Base-by-base conservation (phyloP, 2,888 invertebrate species). In the Ceriagrion tenellum region DNA sequence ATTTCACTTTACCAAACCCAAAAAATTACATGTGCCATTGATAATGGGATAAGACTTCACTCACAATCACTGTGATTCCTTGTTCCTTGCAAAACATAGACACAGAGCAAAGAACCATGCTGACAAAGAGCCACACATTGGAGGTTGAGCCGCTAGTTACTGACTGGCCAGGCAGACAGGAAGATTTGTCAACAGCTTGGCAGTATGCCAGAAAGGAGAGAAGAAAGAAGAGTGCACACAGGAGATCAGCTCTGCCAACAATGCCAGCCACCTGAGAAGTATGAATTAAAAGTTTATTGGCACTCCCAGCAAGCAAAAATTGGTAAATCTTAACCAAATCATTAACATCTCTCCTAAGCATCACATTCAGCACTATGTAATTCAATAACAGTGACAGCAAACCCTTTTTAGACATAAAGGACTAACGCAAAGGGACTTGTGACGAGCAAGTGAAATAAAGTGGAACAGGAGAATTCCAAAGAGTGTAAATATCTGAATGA, bases 11-110 rank as follows among this genome's bases (percentile, higher is more conserved):
- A 2, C 47, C 47, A 47, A 47, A 8, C 47, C 47, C 2, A 4
- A 8, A 47, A 47, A 47, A 47, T 47, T 47, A 47, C 47, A 47
- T 2, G 47, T 4, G 2, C 8, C 47, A 69, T 6, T 69, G 10
- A 69, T 2, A 10, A 69, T 20, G 69, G 4, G 16, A 3, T 26
- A 69, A 69, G 69, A 26, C 18, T n/a, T 59, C 95, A 97, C 98
- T 97, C 97, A 99, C 99, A 97, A 99, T 97, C 95, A 98, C 98
- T 95, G 99, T 99, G 81, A 99, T 98, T 56, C 99, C 99, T 97
- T 98, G 99, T 97, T 99, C 99, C 97, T 99, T 99, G 96, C 98
- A 99, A n/a, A 99, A 97, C 97, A 99, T 98, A 95, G 99, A 98
- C 91, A 98, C 96, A 55, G 97, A 97, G 95, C 98, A 97, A 90